Conservation (phyloP, 92 coral and sea anemone species). For the Actinostola sp. region DNA sequence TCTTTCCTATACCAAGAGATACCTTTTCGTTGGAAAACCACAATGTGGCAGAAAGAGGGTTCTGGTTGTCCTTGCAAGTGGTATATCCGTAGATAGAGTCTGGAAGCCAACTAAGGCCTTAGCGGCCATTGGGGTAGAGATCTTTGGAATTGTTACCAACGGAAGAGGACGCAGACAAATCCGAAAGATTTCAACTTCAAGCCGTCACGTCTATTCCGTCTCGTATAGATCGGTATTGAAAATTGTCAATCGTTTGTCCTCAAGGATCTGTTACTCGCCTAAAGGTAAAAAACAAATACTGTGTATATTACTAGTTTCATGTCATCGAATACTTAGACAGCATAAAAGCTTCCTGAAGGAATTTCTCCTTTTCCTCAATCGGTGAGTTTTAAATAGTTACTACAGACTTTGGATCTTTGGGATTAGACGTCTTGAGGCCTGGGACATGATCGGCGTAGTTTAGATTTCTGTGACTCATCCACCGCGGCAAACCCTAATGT, state of each 20-base stretch:
- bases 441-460: background rate
- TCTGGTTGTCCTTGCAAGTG: conserved; percentile 40
- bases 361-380: no score
- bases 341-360: background rate
- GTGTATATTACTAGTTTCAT: background rate
- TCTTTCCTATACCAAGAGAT: conserved; percentile 26
- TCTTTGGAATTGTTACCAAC: conserved; percentile 40
- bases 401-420: no score
- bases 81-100: conserved; percentile 43
- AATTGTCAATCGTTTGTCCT: conserved; percentile 3
- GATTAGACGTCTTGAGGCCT: no score
- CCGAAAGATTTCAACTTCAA: conserved; percentile 21
- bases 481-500: background rate
- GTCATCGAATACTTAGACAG: background rate
- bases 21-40: conserved; percentile 45
- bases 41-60: conserved; percentile 48
- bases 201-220: background rate
- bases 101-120: conserved; percentile 33
- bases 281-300: background rate
- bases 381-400: no score
- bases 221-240: conserved; percentile 1
- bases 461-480: background rate
- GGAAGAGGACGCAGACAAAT: background rate
- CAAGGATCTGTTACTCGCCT: conserved; percentile 31
- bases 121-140: conserved; percentile 38